A percentile compares a stretch with the other conserved stretches of the same genome.
Evolutionary conservation across 2,797 vertebrate genomes (phyloP).

Genomic region (Sebastes matsubarae): DNA sequence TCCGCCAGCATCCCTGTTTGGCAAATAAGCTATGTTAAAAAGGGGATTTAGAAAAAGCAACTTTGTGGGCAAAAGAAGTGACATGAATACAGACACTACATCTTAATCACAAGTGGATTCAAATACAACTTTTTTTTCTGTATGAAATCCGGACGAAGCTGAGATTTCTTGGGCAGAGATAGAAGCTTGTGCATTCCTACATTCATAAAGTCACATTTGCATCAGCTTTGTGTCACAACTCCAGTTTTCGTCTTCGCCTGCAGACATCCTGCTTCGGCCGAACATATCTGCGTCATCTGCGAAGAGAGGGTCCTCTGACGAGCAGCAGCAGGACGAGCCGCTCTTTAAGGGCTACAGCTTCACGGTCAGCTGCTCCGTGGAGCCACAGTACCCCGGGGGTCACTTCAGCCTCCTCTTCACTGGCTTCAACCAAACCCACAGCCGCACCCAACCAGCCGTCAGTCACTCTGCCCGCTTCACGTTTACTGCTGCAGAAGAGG

Average conservation of each 20-base stretch:
- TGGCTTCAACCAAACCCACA: neutral
- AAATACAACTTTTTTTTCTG: no score
- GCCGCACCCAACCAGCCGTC: constrained; percentile 13
- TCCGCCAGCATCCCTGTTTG: no score
- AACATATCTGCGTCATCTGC: neutral
- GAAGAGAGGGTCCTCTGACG: accelerated
- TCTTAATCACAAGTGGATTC: no score
- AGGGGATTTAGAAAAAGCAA: no score
- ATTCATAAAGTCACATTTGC: no score
- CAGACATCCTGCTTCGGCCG: constrained; percentile 2
- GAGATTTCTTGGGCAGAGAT: no score
- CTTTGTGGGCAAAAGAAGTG: no score
- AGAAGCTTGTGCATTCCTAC: no score
- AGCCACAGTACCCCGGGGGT: constrained; percentile 41
- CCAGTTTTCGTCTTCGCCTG: neutral
- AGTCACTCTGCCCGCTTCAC: constrained; percentile 40
- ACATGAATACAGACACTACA: no score
- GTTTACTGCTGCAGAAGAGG: constrained; percentile 4
- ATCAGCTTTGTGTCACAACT: neutral
- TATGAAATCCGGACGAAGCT: no score
- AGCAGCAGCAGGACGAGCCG: accelerated
- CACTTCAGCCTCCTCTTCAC: constrained; percentile 34
- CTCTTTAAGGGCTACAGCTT: constrained; percentile 12
- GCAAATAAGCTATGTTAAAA: no score
- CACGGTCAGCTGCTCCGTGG: constrained; percentile 32